Evolutionary conservation across 30 jellyfish, hydroid and myxozoan genomes (phyloP).

Genomic region (Cassiopea andromeda): DNA sequence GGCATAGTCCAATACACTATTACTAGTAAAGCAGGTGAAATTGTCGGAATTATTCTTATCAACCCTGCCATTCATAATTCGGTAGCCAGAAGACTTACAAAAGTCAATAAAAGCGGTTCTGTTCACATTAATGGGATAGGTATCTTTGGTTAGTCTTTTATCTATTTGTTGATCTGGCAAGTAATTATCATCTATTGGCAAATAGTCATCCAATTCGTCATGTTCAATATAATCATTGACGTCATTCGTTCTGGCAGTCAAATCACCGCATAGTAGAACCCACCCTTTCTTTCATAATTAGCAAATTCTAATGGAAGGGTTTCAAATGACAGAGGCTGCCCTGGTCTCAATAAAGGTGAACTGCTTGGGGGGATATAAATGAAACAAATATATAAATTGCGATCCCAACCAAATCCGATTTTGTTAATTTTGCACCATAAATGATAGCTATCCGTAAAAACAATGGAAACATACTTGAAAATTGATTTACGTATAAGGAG

Average conservation of each 20-base stretch:
- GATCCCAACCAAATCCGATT: not conserved
- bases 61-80: constrained; percentile 27
- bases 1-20: too few relatives aligned
- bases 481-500: constrained; percentile 46
- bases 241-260: constrained; percentile 28
- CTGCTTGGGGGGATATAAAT: constrained; percentile 40
- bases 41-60: constrained; percentile 11
- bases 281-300: constrained; percentile 27
- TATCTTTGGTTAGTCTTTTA: not conserved
- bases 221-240: constrained; percentile 33
- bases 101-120: constrained; percentile 24
- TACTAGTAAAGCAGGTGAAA: constrained; percentile 27
- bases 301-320: constrained; percentile 56
- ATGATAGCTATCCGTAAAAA: constrained; percentile 13
- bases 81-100: constrained; percentile 28
- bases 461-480: constrained; percentile 10
- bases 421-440: constrained; percentile 44
- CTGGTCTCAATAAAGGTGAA: constrained; percentile 29
- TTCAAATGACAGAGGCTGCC: constrained; percentile 36
- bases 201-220: constrained; percentile 49
- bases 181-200: constrained; percentile 46
- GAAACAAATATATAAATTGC: constrained; percentile 24
- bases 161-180: constrained; percentile 26
- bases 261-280: constrained; percentile 43
- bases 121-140: constrained; percentile 16